Base-by-base conservation (phyloP, 2,797 vertebrate species). In the Alcedo quadribrachys region DNA sequence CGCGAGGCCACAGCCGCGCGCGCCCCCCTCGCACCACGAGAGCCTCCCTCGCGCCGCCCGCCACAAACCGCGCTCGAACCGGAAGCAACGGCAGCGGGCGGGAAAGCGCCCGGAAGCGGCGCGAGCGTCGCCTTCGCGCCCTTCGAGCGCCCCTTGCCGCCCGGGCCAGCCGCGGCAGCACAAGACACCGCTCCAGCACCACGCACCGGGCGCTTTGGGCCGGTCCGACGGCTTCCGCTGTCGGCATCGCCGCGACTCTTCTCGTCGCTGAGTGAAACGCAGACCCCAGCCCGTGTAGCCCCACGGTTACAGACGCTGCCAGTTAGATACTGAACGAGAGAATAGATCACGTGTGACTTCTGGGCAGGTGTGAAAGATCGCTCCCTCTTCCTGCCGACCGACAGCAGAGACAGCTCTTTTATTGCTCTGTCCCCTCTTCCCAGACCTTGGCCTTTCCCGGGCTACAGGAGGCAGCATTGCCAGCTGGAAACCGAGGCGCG, bases 401-500 rank as follows among this genome's bases (percentile, higher is more conserved):
- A 10, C 12, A 12, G 60, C 54, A 12, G 35, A 4, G 6, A 5
- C 2, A 8, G 2, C 2, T 10, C 8, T 20, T 11, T 2, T 9
- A 1, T 2, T 6, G 3, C n/a, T 13, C 15, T 35, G 24, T 8
- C 11, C 33, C 6, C 11, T 62, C 17, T 15, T 2, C 27, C 30
- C 32, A 7, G 24, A 17, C 15, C 5, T 4, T 4, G 35, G 40
- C 37, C 48, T 32, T 13, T 9, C 33, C 51, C 6, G 8, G 6
- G 10, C 35, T 18, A 4, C 50, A 30, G 33, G 27, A 9, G 33
- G 12, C 1, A 0, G 1, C 9, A 20, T 0, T 11, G 27, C 2
- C 51, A 35, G 0, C 0, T 3, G 61, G 17, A 62, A 32, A 11
- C 19, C 13, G 4, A 55, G 28, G 19, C 51, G 0, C 9, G 0